phyloP scores from a whole-genome alignment of 1,140 invertebrate species.

The Leptopilina clavipes region DNA sequence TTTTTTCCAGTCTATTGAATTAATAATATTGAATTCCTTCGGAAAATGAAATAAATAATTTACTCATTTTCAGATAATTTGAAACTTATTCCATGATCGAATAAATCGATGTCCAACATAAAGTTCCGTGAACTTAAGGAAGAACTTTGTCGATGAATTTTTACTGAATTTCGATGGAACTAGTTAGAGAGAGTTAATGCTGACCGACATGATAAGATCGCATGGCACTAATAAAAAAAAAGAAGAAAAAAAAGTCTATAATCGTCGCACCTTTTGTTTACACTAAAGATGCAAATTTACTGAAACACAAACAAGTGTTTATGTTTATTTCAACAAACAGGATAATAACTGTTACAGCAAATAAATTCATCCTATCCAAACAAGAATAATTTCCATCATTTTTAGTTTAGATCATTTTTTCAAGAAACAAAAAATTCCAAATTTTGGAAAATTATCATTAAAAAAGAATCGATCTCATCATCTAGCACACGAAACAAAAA shows the following conservation, averaged over 20 bases:
- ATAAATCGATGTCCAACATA: slow-evolving; percentile 12
- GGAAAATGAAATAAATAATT: background rate
- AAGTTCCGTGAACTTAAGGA: slow-evolving; percentile 11
- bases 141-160: slow-evolving; percentile 12
- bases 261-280: background rate
- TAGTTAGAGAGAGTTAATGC: background rate
- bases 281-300: background rate
- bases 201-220: slow-evolving; percentile 36
- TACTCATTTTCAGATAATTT: slow-evolving; percentile 1
- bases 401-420: too few species aligned
- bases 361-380: too few species aligned
- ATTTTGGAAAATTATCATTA: too few species aligned
- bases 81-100: background rate
- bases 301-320: background rate
- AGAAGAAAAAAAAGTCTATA: background rate
- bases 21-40: background rate
- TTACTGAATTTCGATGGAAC: slow-evolving; percentile 18
- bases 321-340: background rate
- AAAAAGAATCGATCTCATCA: too few species aligned
- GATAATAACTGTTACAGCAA: too few species aligned
- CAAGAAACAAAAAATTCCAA: too few species aligned
- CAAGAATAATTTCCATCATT: too few species aligned
- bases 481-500: too few species aligned
- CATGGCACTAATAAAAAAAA: slow-evolving; percentile 26
- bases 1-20: too few species aligned